Evolutionary conservation across 1,140 invertebrate genomes (phyloP), one percentile per base, ranked within the genome.

Genomic region (Cheumatopsyche charites): DNA sequence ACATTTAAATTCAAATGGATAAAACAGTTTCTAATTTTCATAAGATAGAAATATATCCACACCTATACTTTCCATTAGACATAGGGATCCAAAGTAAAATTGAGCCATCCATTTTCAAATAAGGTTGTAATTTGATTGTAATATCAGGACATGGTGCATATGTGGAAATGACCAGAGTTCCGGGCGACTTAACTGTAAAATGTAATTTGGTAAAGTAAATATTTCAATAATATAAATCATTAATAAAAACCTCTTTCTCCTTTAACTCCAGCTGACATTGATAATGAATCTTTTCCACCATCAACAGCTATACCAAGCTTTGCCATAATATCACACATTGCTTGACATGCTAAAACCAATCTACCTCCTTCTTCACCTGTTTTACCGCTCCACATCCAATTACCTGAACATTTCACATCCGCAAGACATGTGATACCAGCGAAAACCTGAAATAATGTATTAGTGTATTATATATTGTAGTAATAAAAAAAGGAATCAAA

Each of bases 361-460:
- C 89, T 87, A 15, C 92, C 93, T 4, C 97, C 97, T 84, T 98
- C 96, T 0, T 92, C 94, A 0, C 91, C 89, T 13, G 97, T 85
- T 84, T 98, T 98, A 6, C 96, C 96, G 2, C 96, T 90, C 97
- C 97, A 99, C 97, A 99, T 99, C 97, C 97, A 99, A 82, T 99
- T 99, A 2, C 94, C 97, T 72, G 94, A 97, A 79, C 96, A 98
- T 84, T 98, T 98, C 7, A 98, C 90, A 83, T 98, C 96, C 80
- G 90, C 89, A 21, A 98, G 78, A 77, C 89, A 85, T 0, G 91
- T 89, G 67, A 98, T 93, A 61, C 86, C 88, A n/a, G 94, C 95
- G 85, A 98, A 98, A 1, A 97, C 82, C 83, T 84, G 63, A n/a
- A 70, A 25, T 41, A 19, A 19, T 19, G 1, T 1, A 12, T 23